Conservation (phyloP, 2,888 invertebrate species). For the Sepiola atlantica region DNA sequence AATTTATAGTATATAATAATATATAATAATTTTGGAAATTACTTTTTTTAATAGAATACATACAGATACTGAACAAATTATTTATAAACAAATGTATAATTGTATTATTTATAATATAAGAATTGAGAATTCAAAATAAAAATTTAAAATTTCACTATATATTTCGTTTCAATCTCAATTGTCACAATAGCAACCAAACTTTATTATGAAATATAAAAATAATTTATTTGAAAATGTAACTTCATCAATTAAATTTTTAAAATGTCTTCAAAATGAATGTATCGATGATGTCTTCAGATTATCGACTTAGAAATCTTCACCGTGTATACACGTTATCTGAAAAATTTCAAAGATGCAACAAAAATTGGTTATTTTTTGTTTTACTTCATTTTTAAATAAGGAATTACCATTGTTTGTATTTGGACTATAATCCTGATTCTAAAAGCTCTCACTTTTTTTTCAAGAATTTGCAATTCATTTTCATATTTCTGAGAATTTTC, state of each 20-base stretch:
- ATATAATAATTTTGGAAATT: neutral
- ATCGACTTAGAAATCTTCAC: neutral
- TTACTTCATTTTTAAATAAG: no score
- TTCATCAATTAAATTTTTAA: neutral
- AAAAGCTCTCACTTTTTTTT: no score
- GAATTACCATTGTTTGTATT: no score
- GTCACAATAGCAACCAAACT: conserved; percentile 32
- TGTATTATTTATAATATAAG: neutral
- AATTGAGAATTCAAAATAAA: no score
- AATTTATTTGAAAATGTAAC: neutral
- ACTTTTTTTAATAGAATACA: neutral
- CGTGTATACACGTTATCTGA: neutral
- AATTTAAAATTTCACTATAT: neutral
- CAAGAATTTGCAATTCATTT: no score
- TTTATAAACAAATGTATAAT: neutral
- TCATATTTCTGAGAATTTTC: no score
- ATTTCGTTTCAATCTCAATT: neutral
- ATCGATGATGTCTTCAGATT: neutral
- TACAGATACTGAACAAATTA: neutral
- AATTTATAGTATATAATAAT: no score
- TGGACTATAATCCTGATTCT: no score
- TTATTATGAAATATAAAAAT: neutral
- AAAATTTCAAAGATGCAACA: neutral
- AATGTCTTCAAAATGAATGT: neutral
- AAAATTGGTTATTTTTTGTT: no score